A percentile compares a stretch with the other conserved stretches of the same genome.
Evolutionary conservation across 2,797 vertebrate genomes (phyloP).

Genomic region (Sebastes oblongus): DNA sequence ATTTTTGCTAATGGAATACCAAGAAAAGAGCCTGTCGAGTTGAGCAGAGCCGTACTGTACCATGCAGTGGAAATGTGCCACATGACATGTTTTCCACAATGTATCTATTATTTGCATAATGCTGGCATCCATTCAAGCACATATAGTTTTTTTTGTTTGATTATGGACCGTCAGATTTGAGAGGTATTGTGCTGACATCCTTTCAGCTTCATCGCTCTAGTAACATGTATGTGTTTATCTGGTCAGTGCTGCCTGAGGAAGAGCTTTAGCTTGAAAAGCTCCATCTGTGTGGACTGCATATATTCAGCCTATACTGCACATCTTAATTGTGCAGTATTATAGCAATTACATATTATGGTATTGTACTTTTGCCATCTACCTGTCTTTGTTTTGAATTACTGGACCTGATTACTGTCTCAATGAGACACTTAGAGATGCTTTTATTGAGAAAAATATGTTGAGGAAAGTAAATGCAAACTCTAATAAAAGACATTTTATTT

Average conservation of each 20-base stretch:
- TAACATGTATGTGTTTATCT: background rate
- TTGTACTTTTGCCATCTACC: background rate
- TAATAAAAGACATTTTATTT: slow-evolving; percentile 8
- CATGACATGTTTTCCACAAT: background rate
- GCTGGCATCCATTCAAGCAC: background rate
- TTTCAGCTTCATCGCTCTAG: background rate
- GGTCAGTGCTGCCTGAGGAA: background rate
- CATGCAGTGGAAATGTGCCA: background rate
- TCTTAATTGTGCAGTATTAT: background rate
- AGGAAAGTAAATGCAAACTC: background rate
- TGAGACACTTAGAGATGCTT: slow-evolving; percentile 15
- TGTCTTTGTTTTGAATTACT: slow-evolving; percentile 22
- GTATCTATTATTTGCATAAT: background rate
- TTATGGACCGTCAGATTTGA: background rate
- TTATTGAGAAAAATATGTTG: slow-evolving; percentile 21
- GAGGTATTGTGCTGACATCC: slow-evolving; percentile 4
- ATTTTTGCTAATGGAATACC: background rate
- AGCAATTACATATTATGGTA: background rate
- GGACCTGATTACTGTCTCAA: slow-evolving; percentile 3
- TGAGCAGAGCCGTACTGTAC: background rate
- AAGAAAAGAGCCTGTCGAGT: background rate
- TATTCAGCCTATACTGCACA: background rate
- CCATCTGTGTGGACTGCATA: background rate
- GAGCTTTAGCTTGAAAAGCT: background rate
- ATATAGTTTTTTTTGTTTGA: background rate